These are phyloP conservation scores for Heliconius ethilla DNA, from an alignment of 2,888 invertebrate genomes.

Conservation along the genomic window DNA sequence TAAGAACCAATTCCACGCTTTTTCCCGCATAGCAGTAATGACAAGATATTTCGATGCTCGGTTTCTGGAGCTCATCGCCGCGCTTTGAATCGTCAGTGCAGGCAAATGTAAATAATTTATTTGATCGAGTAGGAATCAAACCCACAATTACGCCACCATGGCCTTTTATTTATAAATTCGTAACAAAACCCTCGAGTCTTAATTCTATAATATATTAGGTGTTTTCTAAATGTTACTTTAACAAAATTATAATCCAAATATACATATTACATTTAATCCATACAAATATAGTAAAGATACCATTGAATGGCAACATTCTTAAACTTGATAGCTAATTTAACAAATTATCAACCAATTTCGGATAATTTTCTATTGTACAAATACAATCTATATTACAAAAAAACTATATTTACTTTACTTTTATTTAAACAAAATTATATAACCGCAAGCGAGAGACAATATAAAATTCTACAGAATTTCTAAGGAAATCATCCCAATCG, in stretches of 20 bases:
- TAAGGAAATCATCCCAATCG: background rate
- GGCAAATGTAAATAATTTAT: too few relatives aligned
- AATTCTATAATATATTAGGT: background rate
- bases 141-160: background rate
- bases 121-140: background rate
- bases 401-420: constrained; percentile 16
- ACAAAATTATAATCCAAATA: constrained; percentile 3
- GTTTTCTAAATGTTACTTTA: background rate
- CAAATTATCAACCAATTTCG: background rate
- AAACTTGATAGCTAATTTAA: background rate
- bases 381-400: constrained; percentile 22
- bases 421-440: constrained; percentile 29
- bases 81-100: too few relatives aligned
- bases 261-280: constrained; percentile 16
- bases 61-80: too few relatives aligned
- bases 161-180: background rate
- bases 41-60: too few relatives aligned
- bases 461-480: background rate
- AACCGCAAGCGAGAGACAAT: constrained; percentile 6
- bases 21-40: too few relatives aligned
- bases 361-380: constrained; percentile 3
- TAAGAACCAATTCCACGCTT: too few relatives aligned
- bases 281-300: constrained; percentile 2
- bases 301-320: constrained; percentile 21
- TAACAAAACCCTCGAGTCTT: background rate